These are phyloP conservation scores for Oplegnathus fasciatus DNA, from an alignment of 2,113 vertebrate genomes.

Conservation along the genomic window DNA sequence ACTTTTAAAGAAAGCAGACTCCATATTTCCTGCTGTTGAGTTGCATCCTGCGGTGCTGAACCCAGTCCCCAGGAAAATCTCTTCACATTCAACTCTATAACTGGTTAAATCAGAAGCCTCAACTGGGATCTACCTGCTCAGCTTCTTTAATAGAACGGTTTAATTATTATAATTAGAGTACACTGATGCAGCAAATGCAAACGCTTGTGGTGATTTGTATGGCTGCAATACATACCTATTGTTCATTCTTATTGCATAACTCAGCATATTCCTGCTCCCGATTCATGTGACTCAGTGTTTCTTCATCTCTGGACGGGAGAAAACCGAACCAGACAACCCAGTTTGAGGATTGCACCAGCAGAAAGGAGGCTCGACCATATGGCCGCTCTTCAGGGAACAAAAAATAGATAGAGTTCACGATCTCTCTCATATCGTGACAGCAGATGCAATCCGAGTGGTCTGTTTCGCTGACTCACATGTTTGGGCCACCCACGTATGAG, in stretches of 20 bases:
- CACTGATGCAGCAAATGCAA: background rate
- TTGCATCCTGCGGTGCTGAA: background rate
- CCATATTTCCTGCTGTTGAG: background rate
- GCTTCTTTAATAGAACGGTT: background rate
- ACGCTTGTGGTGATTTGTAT: background rate
- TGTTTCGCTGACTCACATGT: conserved; percentile 82
- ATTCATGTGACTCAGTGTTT: conserved; percentile 5
- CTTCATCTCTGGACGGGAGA: conserved; percentile 13
- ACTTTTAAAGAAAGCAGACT: background rate
- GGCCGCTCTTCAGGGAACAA: conserved; percentile 63
- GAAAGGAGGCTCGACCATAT: conserved; percentile 56
- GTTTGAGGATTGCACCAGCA: conserved; percentile 22
- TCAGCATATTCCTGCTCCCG: background rate
- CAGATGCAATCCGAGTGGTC: conserved; percentile 76
- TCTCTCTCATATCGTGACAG: conserved; percentile 78
- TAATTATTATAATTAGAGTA: background rate
- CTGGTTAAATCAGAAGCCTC: background rate
- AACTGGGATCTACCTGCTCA: conserved; percentile 7
- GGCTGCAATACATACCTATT: background rate
- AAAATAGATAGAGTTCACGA: conserved; percentile 65
- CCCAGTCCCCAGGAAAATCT: background rate
- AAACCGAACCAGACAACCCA: conserved; percentile 8
- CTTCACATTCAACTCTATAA: background rate
- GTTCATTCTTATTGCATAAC: conserved; percentile 12
- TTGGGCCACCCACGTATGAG: conserved; percentile 76